Evolutionary conservation across 2,797 vertebrate species (phyloP).

Genomic region (Zenarchopterus dispar): DNA sequence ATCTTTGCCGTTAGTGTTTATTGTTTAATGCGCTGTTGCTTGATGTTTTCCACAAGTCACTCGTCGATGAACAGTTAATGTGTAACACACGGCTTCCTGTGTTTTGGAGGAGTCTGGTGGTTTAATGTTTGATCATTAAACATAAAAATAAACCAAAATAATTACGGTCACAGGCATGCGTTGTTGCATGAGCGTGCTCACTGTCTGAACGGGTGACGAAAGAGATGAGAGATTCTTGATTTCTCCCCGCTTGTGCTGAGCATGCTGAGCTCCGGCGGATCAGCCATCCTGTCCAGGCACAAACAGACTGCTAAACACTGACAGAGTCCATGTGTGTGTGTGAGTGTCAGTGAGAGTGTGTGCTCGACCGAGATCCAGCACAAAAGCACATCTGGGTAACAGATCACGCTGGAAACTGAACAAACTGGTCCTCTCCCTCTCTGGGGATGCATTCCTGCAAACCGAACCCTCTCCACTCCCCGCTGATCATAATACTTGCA

Average conservation of each 20-base stretch:
- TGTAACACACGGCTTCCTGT: constrained; percentile 34
- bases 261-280: not conserved
- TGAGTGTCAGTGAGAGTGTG: constrained; percentile 16
- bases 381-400: constrained; percentile 73
- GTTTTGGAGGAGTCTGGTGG: not conserved
- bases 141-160: too few species aligned
- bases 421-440: constrained; percentile 38
- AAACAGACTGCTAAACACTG: constrained; percentile 58
- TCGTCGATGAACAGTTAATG: constrained; percentile 18
- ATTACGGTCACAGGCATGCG: too few species aligned
- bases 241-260: not conserved
- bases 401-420: constrained; percentile 55
- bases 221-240: too few species aligned
- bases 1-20: constrained; percentile 1
- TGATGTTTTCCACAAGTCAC: constrained; percentile 1
- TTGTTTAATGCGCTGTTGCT: not conserved
- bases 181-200: too few species aligned
- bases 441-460: constrained; percentile 60
- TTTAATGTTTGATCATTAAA: too few species aligned
- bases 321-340: constrained; percentile 45
- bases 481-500: constrained; percentile 23
- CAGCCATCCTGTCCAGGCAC: constrained; percentile 39
- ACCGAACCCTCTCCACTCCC: constrained; percentile 45
- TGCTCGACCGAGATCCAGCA: constrained; percentile 14
- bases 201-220: too few species aligned